phyloP scores from a whole-genome alignment of 2,888 invertebrate species.

The Cephus pulcher region DNA sequence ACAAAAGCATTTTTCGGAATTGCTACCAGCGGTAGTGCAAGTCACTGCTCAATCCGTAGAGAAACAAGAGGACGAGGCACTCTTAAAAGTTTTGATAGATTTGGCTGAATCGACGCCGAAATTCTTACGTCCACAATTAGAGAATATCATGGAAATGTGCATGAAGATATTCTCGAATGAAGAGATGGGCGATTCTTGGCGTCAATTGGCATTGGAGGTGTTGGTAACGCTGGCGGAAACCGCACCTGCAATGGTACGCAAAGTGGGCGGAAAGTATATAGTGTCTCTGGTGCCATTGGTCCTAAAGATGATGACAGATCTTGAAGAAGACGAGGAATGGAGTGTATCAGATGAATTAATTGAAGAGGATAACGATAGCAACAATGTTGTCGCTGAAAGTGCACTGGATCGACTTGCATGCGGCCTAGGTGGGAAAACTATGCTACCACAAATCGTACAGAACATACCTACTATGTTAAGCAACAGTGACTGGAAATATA shows the following conservation, averaged over 20 bases:
- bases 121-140: conserved; percentile 88
- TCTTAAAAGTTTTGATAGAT: conserved; percentile 94
- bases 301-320: conserved; percentile 93
- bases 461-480: conserved; percentile 89
- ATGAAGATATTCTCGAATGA: conserved; percentile 76
- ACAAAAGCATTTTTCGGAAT: conserved; percentile 87
- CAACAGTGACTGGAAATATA: conserved; percentile 85
- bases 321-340: conserved; percentile 94
- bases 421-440: conserved; percentile 92
- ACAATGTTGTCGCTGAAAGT: conserved; percentile 95
- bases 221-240: conserved; percentile 90
- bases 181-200: conserved; percentile 82
- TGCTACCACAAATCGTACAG: conserved; percentile 88
- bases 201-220: conserved; percentile 91
- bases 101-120: conserved; percentile 94
- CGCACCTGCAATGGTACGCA: conserved; percentile 96
- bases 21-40: conserved; percentile 83
- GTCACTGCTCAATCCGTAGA: conserved; percentile 85
- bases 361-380: conserved; percentile 95
- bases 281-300: conserved; percentile 84
- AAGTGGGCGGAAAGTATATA: conserved; percentile 88
- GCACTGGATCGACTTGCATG: conserved; percentile 97
- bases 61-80: conserved; percentile 87
- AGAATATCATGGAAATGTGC: conserved; percentile 87
- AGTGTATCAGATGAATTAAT: conserved; percentile 85